Conservation (phyloP, 2,888 invertebrate genomes). For the Rambutsinella grinnellia region DNA sequence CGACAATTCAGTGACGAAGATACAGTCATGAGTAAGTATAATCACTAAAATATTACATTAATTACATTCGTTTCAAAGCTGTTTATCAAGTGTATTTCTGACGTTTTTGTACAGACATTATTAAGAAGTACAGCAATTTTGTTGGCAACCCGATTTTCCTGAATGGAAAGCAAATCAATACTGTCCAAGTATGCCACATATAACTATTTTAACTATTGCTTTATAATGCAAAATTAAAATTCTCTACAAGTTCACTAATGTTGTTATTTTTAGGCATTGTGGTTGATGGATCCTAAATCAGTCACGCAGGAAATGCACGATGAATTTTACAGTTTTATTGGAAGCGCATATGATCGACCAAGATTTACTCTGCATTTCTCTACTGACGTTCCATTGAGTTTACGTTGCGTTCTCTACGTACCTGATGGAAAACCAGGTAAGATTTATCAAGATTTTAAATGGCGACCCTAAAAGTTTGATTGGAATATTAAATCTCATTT, state of each 20-base stretch:
- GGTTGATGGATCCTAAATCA: constrained; percentile 92
- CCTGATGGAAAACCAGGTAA: constrained; percentile 88
- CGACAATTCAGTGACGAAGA: background rate
- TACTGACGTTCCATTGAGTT: constrained; percentile 91
- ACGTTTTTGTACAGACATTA: constrained; percentile 75
- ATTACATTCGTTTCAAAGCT: background rate
- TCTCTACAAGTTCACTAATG: background rate
- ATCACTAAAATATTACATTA: background rate
- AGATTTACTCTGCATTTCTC: constrained; percentile 93
- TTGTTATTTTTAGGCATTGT: constrained; percentile 78
- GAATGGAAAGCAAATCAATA: constrained; percentile 90
- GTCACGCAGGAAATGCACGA: constrained; percentile 84
- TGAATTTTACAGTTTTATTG: constrained; percentile 91
- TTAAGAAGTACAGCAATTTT: constrained; percentile 97
- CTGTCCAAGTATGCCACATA: constrained; percentile 76
- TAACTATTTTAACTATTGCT: background rate
- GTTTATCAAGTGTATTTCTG: background rate
- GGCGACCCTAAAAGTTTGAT: too few relatives aligned
- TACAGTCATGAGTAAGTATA: background rate
- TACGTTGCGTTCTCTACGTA: constrained; percentile 91
- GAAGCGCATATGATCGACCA: constrained; percentile 88
- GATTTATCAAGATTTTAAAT: too few relatives aligned
- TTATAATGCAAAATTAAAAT: too few relatives aligned
- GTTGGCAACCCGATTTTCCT: constrained; percentile 93
- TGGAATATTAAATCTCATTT: too few relatives aligned